These are phyloP conservation scores for Corythornis vintsioides DNA, from an alignment of 2,113 vertebrate species.

Conservation along the genomic window DNA sequence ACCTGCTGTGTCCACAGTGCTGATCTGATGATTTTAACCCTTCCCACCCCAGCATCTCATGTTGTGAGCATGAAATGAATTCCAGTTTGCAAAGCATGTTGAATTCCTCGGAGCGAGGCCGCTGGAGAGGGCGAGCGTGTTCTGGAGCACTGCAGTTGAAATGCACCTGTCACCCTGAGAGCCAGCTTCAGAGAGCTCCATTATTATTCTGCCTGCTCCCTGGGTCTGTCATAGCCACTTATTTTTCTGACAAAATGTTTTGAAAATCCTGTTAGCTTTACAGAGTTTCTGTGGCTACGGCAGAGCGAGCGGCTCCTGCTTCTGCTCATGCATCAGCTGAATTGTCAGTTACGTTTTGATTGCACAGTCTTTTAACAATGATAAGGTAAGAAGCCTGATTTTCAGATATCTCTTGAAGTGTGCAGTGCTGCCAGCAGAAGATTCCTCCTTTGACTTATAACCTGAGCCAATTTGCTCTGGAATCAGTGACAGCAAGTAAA, in stretches of 20 bases:
- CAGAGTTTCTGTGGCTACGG: conserved; percentile 39
- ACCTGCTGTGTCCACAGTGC: background rate
- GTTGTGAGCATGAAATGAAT: background rate
- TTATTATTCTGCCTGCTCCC: conserved; percentile 47
- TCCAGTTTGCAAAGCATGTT: background rate
- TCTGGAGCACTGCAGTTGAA: background rate
- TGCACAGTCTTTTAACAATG: conserved; percentile 62
- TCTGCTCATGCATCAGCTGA: conserved; percentile 51
- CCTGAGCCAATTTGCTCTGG: conserved; percentile 55
- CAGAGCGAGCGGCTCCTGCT: conserved; percentile 57
- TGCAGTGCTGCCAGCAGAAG: conserved; percentile 66
- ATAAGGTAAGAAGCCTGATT: conserved; percentile 69
- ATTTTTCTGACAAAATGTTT: conserved; percentile 71
- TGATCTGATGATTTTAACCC: background rate
- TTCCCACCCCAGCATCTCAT: background rate
- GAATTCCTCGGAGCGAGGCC: background rate
- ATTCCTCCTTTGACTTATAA: conserved; percentile 69
- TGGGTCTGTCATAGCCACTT: conserved; percentile 62
- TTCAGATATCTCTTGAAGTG: conserved; percentile 47
- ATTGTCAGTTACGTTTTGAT: conserved; percentile 67
- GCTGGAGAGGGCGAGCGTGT: background rate
- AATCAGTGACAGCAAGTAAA: conserved; percentile 65
- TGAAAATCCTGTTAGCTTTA: conserved; percentile 59
- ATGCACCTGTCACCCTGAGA: background rate
- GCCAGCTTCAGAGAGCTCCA: conserved; percentile 3